Evolutionary conservation across 2,113 vertebrate genomes (phyloP).

Genomic region (Oryzias woworae): DNA sequence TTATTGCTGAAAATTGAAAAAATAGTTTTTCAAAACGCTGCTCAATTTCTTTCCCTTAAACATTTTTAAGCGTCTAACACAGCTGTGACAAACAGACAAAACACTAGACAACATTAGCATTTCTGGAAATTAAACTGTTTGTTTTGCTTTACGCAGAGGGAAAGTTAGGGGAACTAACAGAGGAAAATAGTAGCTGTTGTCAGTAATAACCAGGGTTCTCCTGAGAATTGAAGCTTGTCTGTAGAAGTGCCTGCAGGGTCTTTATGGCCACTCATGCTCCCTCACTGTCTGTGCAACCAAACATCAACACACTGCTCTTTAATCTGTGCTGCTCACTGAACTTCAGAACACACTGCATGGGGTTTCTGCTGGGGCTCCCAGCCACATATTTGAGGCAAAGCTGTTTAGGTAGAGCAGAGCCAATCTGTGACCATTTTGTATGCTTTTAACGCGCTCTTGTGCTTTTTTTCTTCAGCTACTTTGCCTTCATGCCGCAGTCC

Average conservation of each 20-base stretch:
- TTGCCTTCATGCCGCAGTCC: too few relatives aligned
- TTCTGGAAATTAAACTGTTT: background rate
- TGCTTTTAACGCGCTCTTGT: too few relatives aligned
- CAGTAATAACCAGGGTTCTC: constrained; percentile 17
- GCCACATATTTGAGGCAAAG: background rate
- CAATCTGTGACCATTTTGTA: too few relatives aligned
- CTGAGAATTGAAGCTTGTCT: constrained; percentile 19
- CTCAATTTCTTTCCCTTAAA: constrained; percentile 4
- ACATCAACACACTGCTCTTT: constrained; percentile 31
- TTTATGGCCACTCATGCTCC: constrained; percentile 20
- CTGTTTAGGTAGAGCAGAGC: too few relatives aligned
- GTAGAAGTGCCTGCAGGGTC: constrained; percentile 6
- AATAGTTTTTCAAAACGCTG: constrained; percentile 68
- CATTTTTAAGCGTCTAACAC: background rate
- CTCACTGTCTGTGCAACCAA: constrained; percentile 25
- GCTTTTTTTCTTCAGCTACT: too few relatives aligned
- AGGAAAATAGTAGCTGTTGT: constrained; percentile 22
- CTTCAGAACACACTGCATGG: constrained; percentile 25
- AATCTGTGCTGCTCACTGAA: constrained; percentile 51
- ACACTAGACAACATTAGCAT: background rate
- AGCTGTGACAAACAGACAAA: background rate
- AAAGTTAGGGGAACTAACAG: background rate
- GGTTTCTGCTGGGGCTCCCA: constrained; percentile 5
- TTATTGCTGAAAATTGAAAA: constrained; percentile 43
- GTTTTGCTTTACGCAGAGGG: background rate